Base-by-base conservation (phyloP, 1,140 invertebrate genomes). In the Drosophila sp. region DNA sequence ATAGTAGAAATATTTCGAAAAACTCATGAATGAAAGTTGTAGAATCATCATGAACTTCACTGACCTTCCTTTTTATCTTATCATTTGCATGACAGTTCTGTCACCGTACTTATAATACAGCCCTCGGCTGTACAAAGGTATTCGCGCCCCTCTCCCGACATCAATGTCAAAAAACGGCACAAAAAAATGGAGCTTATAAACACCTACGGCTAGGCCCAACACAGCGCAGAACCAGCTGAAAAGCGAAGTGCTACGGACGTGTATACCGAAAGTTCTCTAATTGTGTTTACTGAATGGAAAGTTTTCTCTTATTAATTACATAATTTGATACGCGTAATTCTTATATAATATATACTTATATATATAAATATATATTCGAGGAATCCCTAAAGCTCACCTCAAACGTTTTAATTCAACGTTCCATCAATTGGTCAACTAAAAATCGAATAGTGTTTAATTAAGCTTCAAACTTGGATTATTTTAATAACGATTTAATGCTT, bases 151-250 rank as follows among this genome's bases (percentile, higher is more conserved):
- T 23, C 44, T 17, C 23, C 5, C 2, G 44, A 50, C 7, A 10
- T 8, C 8, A 27, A 27, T 27, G 44, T n/a, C 2, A 38, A 38
- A 38, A 38, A 38, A 11, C 35, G 8, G 11, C 35, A 38, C 8
- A 50, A n/a, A 25, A 27, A 50, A 50, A 50, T 50, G 6, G 10
- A 50, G 44, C 44, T 50, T 50, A 50, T 50, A 50, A 50, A 50
- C 23, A 50, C 44, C 44, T 50, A 23, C 7, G 23, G 8, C 44
- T 10, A 10, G 44, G 3, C 6, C 44, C 44, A 27, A 7, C 23
- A 50, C 6, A 50, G 23, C 7, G 23, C 44, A 50, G 44, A 50
- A 27, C 44, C 8, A 27, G 44, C 3, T 27, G 44, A 50, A 50
- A 50, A 27, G 44, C 23, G 23, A 3, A 50, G 44, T 10, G 23